Evolutionary conservation across 2,113 vertebrate genomes (phyloP), one percentile per base, ranked within the genome.

Genomic region (Daubentonia madagascariensis): DNA sequence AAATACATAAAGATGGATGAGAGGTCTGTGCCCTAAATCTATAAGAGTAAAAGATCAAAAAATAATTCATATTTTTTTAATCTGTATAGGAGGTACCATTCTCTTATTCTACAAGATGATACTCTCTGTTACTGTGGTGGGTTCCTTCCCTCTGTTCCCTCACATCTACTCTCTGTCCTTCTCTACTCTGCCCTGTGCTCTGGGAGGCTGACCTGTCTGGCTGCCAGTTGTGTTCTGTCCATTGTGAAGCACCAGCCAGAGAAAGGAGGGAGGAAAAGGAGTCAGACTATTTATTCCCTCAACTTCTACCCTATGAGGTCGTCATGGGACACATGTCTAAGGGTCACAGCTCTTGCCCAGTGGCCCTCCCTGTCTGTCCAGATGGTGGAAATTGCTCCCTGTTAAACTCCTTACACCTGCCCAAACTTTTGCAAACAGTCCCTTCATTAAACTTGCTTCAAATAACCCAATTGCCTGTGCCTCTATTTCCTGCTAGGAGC

Each of bases 41-140:
- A 0, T 85, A 68, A 93, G 81, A 85, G 72, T 85, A 68, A 93
- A 85, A 85, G 72, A 45, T 43, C n/a, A 85, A 57, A 93, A 50
- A 25, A 37, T 1, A 78, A 86, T 1, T 22, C 32, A 20, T 32
- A 16, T 16, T 8, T 61, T 52, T 35, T 50, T 30, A 40, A 32
- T 80, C 59, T 67, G 40, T 25, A 5, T 23, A 89, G 52, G 52
- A 68, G 61, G 12, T n/a, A 57, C 37, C 37, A 28, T 81, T 83
- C 22, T 94, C 52, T 83, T 57, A 80, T 6, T 80, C 57, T 17
- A 20, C 1, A 12, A 89, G 63, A 52, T 20, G 48, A 37, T 7
- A 13, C 54, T n/a, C 0, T 54, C 32, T 8, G 11, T 83, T 37
- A 20, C 52, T 12, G 30, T 4, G 0, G 45, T 37, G 17, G 20